These are phyloP conservation scores for Eucidaris tribuloides DNA, from an alignment of 35 echinoderm and acorn worm species.

Conservation along the genomic window DNA sequence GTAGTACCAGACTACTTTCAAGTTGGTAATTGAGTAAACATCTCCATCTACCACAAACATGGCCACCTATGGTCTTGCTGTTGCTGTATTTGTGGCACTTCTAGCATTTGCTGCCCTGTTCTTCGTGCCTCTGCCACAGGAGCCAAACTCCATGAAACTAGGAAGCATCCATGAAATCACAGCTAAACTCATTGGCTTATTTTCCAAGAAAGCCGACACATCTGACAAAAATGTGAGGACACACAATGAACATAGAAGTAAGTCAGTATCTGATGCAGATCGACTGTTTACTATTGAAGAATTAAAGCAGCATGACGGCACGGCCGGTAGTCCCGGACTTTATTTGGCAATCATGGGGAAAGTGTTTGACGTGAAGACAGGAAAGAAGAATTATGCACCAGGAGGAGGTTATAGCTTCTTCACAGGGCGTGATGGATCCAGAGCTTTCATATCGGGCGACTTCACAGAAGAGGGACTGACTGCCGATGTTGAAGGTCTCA, in stretches of 20 bases:
- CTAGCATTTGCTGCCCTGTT: neutral
- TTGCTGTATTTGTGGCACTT: neutral
- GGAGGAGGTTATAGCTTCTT: slow-evolving; percentile 94
- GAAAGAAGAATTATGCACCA: slow-evolving; percentile 71
- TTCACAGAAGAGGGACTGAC: slow-evolving; percentile 84
- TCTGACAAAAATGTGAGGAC: too few relatives aligned
- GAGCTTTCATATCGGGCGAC: slow-evolving; percentile 85
- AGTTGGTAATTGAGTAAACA: too few relatives aligned
- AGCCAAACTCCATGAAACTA: too few relatives aligned
- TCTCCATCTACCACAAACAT: neutral
- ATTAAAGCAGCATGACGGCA: slow-evolving; percentile 30
- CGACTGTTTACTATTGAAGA: slow-evolving; percentile 34
- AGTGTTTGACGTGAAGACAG: slow-evolving; percentile 82
- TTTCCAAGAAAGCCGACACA: too few relatives aligned
- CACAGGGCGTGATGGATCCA: slow-evolving; percentile 76
- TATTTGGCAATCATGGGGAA: slow-evolving; percentile 73
- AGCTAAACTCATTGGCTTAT: too few relatives aligned
- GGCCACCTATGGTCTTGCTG: neutral
- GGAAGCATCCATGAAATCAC: too few relatives aligned
- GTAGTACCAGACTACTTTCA: too few relatives aligned
- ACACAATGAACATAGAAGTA: too few relatives aligned
- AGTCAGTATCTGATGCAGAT: too few relatives aligned
- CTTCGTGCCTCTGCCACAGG: too few relatives aligned
- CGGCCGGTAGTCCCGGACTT: slow-evolving; percentile 30
- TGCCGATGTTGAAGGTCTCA: slow-evolving; percentile 65